Evolutionary conservation across 2,888 invertebrate genomes (phyloP), one percentile per base, ranked within the genome.

Genomic region (Trachelus iudaicus): DNA sequence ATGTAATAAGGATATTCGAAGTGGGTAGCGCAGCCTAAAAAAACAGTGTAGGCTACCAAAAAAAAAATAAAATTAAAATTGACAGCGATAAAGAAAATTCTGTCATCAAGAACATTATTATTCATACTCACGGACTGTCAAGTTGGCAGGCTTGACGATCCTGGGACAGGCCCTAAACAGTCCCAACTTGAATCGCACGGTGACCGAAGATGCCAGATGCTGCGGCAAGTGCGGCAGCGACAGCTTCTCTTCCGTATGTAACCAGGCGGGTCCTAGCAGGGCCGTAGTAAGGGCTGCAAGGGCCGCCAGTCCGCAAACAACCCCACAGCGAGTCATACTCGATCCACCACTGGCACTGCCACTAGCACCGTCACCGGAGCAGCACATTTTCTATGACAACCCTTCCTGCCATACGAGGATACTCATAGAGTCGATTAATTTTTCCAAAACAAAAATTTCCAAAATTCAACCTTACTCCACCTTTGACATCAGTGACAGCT

Each of bases 201-300:
- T 91, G 79, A 90, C 88, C n/a, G 83, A 79, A 56, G 85, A 83
- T 13, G 87, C 84, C 31, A 86, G 81, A 75, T 86, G 89, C 34
- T 86, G 86, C 4, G 89, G 85, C 69, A 89, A 77, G 35, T 78
- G 83, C n/a, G 89, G 88, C 77, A 87, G 79, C 40, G 83, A 83
- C 69, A 90, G 83, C 80, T 87, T 88, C 79, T 91, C 91, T 79
- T 91, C 91, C 71, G 91, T 91, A 80, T 90, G 90, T 69, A 91
- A 88, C 91, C 91, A 91, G 33, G 90, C 90, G 15, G 91, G 91
- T n/a, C 91, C 91, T 71, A 91, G 81, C 69, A 91, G 86, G 1
- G 91, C 91, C 15, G 90, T 89, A 77, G 89, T 86, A 31, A 91
- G 87, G 31, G 91, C 91, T 0, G 89, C 90, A 23, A 91, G 86